These are phyloP conservation scores for Drosophila fulvimacula DNA, from an alignment of 2,888 invertebrate species.

Conservation along the genomic window DNA sequence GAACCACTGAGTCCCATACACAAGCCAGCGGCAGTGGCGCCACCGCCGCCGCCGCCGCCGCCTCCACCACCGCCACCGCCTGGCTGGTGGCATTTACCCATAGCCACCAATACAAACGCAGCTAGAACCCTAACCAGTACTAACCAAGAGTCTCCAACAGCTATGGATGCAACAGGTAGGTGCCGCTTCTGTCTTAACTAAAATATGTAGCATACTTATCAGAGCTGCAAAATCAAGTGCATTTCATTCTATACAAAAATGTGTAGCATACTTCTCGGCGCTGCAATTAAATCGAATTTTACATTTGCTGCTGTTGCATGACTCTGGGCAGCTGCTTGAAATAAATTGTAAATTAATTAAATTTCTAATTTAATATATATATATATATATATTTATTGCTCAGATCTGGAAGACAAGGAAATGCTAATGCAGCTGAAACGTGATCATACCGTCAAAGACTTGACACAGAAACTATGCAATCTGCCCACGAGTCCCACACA, in stretches of 20 bases:
- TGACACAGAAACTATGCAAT: constrained; percentile 93
- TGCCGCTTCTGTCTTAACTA: constrained; percentile 9
- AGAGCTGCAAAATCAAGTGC: constrained; percentile 41
- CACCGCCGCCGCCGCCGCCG: constrained; percentile 62
- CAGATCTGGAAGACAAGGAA: constrained; percentile 87
- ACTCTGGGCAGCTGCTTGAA: constrained; percentile 23
- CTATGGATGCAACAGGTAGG: constrained; percentile 61
- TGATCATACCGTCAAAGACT: constrained; percentile 94
- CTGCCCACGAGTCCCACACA: constrained; percentile 86
- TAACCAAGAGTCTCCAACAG: constrained; percentile 47
- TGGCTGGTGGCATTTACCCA: constrained; percentile 70
- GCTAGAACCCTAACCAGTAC: constrained; percentile 57
- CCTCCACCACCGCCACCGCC: constrained; percentile 81
- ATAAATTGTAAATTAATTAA: background rate
- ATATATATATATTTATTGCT: background rate
- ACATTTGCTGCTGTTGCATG: constrained; percentile 42
- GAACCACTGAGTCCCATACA: constrained; percentile 63
- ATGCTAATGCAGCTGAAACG: constrained; percentile 90
- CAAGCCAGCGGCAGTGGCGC: constrained; percentile 44
- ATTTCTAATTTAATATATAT: background rate
- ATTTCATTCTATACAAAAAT: constrained; percentile 2
- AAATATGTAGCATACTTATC: constrained; percentile 58
- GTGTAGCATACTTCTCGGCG: constrained; percentile 57
- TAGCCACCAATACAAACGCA: constrained; percentile 48
- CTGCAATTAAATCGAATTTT: background rate